Percentiles rank a stretch among this genome's conserved stretches.
These are phyloP conservation scores for Mellilla xanthometata DNA, from an alignment of 2,888 invertebrate genomes.

Conservation along the genomic window DNA sequence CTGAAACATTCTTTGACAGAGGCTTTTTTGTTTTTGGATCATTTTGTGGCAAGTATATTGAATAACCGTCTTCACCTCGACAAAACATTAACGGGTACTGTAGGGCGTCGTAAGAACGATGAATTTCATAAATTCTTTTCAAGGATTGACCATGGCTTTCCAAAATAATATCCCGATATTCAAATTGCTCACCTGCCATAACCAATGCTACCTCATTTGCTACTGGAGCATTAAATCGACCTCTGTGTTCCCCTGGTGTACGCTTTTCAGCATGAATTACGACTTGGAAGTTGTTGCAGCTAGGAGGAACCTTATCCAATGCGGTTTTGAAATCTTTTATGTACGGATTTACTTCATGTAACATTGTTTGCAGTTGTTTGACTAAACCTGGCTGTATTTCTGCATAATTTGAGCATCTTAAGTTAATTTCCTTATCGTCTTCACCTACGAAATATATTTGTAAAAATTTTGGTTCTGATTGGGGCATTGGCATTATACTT, in stretches of 20 bases:
- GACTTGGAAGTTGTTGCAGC: neutral
- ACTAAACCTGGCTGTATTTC: neutral
- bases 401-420: neutral
- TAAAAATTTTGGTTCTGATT: no score
- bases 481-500: no score
- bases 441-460: no score
- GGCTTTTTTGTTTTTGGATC: neutral
- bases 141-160: neutral
- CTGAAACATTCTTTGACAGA: neutral
- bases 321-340: neutral
- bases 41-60: neutral
- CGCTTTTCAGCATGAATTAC: neutral
- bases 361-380: neutral
- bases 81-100: neutral
- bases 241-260: neutral
- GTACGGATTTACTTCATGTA: neutral
- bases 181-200: neutral
- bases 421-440: neutral
- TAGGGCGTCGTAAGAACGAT: neutral
- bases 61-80: neutral
- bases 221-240: neutral
- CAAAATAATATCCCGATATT: neutral
- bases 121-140: neutral
- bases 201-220: neutral
- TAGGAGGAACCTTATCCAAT: neutral